Percentiles rank a stretch among this genome's conserved stretches.
Conservation (phyloP, 1,140 invertebrate species). For the Saccostrea echinata region DNA sequence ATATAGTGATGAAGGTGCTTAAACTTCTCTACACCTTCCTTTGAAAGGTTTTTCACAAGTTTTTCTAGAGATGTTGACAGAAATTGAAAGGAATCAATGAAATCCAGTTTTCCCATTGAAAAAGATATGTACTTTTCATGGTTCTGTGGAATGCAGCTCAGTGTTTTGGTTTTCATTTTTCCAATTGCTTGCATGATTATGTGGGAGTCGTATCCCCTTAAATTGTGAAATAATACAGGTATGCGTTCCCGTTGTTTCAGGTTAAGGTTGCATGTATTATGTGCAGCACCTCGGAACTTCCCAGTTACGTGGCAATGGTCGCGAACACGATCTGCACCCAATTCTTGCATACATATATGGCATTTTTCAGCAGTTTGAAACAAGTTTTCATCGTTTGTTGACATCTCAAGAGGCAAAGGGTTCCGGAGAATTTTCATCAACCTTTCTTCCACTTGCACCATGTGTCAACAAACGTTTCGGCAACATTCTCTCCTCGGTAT, state of each 20-base stretch:
- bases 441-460: slow-evolving; percentile 37
- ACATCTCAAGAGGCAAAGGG: slow-evolving; percentile 34
- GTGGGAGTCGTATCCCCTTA: slow-evolving; percentile 71
- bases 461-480: slow-evolving; percentile 39
- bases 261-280: slow-evolving; percentile 57
- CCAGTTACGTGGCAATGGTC: slow-evolving; percentile 59
- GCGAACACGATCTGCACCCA: slow-evolving; percentile 25
- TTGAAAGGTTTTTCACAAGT: background rate
- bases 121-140: slow-evolving; percentile 50
- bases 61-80: slow-evolving; percentile 46
- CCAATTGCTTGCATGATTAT: slow-evolving; percentile 52
- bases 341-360: slow-evolving; percentile 44
- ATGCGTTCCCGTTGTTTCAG: slow-evolving; percentile 56
- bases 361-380: slow-evolving; percentile 34
- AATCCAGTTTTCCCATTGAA: slow-evolving; percentile 50
- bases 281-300: slow-evolving; percentile 58
- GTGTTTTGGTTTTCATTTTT: slow-evolving; percentile 46
- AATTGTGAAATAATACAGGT: slow-evolving; percentile 77
- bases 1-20: background rate
- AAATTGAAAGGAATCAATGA: slow-evolving; percentile 52
- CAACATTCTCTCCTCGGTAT: slow-evolving; percentile 37
- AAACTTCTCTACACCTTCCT: slow-evolving; percentile 25
- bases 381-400: slow-evolving; percentile 18
- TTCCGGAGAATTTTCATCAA: background rate
- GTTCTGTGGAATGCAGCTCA: slow-evolving; percentile 50